These are phyloP conservation scores for Cynoglossus semilaevis DNA, from an alignment of 2,113 vertebrate genomes.

Conservation along the genomic window DNA sequence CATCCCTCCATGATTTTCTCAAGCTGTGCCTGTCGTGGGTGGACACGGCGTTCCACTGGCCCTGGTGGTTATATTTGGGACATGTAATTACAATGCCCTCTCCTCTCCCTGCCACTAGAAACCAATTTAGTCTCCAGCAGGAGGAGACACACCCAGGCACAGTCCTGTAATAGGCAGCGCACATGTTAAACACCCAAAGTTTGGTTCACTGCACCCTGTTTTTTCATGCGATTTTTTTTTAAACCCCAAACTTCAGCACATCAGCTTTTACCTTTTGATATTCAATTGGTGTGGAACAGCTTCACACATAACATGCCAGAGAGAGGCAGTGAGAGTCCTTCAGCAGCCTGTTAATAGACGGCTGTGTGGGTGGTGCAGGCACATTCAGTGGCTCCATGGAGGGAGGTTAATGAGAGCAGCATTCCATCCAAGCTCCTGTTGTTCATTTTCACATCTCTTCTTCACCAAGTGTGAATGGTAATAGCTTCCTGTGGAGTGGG, in stretches of 20 bases:
- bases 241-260: conserved; percentile 19
- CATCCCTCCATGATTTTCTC: conserved; percentile 24
- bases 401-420: conserved; percentile 71
- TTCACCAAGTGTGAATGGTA: conserved; percentile 64
- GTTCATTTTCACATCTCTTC: conserved; percentile 65
- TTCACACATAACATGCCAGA: conserved; percentile 39
- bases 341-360: conserved; percentile 60
- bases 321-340: conserved; percentile 54
- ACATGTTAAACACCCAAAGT: conserved; percentile 22
- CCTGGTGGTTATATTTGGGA: conserved; percentile 61
- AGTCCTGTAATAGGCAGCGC: conserved; percentile 49
- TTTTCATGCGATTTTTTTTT: too few species aligned
- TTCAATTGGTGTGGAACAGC: conserved; percentile 33
- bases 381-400: conserved; percentile 59
- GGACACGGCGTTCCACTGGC: conserved; percentile 51
- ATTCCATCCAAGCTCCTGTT: conserved; percentile 55
- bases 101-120: conserved; percentile 44
- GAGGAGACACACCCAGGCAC: conserved; percentile 61
- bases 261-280: conserved; percentile 50
- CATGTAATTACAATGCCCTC: conserved; percentile 67
- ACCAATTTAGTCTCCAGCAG: conserved; percentile 58
- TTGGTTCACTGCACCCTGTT: not conserved
- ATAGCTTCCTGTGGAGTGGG: conserved; percentile 69
- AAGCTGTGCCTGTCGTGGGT: conserved; percentile 51
- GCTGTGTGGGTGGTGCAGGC: conserved; percentile 66